These are phyloP conservation scores for Tachuris rubrigastra DNA, from an alignment of 2,113 vertebrate genomes.

Conservation along the genomic window DNA sequence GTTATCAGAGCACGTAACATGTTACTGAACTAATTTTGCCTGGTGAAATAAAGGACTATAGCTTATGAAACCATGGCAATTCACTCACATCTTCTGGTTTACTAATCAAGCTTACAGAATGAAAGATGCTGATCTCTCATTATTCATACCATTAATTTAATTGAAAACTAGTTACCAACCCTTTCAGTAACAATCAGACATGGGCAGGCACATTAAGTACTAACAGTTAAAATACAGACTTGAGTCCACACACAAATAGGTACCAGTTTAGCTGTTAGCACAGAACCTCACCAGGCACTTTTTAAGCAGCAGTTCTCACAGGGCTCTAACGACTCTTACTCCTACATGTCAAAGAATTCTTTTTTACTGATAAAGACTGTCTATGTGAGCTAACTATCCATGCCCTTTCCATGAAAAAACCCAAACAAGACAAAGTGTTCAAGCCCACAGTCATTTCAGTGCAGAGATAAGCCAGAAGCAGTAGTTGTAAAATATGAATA, in stretches of 20 bases:
- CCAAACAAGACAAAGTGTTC: slow-evolving; percentile 1
- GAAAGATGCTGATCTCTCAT: not conserved
- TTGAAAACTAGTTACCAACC: not conserved
- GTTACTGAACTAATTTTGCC: not conserved
- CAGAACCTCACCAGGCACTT: not conserved
- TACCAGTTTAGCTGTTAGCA: not conserved
- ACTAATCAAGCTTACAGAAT: not conserved
- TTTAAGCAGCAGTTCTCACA: not conserved
- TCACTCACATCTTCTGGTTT: not conserved
- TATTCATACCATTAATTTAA: not conserved
- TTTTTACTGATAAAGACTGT: not conserved
- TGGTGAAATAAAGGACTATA: not conserved
- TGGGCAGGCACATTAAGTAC: not conserved
- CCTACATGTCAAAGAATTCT: not conserved
- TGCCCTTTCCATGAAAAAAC: not conserved
- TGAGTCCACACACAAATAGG: not conserved
- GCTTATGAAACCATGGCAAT: not conserved
- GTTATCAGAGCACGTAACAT: not conserved
- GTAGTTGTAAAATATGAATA: not conserved
- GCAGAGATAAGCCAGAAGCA: slow-evolving; percentile 13
- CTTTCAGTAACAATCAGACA: not conserved
- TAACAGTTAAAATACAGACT: not conserved
- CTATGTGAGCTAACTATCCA: not conserved
- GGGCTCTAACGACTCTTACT: not conserved
- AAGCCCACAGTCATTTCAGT: not conserved